A percentile compares a stretch with the other conserved stretches of the same genome.
Conservation (phyloP, 2,888 invertebrate genomes). For the Calephelis perditalis region DNA sequence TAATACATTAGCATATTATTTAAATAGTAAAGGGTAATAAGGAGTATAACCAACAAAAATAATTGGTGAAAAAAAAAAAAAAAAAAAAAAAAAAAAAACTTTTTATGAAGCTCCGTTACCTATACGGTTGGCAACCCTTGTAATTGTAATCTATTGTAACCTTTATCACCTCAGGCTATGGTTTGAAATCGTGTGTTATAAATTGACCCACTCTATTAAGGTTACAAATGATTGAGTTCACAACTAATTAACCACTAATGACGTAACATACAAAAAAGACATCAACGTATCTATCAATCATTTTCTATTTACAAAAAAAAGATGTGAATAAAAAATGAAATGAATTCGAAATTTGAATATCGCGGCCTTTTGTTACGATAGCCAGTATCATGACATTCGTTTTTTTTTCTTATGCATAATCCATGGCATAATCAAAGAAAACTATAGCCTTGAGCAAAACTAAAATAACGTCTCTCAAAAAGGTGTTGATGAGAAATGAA, state of each 20-base stretch:
- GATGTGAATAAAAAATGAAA: constrained; percentile 31
- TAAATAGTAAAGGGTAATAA: not conserved
- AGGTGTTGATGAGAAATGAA: too few species aligned
- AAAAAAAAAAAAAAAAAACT: too few species aligned
- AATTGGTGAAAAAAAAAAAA: too few species aligned
- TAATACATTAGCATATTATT: constrained; percentile 1
- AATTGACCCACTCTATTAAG: constrained; percentile 32
- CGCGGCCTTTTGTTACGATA: constrained; percentile 27
- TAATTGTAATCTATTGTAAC: not conserved
- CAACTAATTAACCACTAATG: constrained; percentile 42
- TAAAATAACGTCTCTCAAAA: too few species aligned
- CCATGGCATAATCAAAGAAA: too few species aligned
- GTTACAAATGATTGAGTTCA: constrained; percentile 67
- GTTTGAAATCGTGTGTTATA: constrained; percentile 3
- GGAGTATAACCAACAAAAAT: not conserved
- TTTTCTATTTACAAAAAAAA: constrained; percentile 30
- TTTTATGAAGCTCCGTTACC: constrained; percentile 17
- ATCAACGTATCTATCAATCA: constrained; percentile 32
- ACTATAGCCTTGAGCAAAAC: too few species aligned
- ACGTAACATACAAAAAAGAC: constrained; percentile 32
- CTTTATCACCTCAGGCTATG: not conserved
- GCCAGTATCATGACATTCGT: not conserved
- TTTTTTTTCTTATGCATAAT: not conserved
- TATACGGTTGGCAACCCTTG: constrained; percentile 16
- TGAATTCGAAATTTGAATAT: constrained; percentile 65